phyloP scores from a whole-genome alignment of 2,888 invertebrate genomes.

The Phragmatobia fuliginosa region DNA sequence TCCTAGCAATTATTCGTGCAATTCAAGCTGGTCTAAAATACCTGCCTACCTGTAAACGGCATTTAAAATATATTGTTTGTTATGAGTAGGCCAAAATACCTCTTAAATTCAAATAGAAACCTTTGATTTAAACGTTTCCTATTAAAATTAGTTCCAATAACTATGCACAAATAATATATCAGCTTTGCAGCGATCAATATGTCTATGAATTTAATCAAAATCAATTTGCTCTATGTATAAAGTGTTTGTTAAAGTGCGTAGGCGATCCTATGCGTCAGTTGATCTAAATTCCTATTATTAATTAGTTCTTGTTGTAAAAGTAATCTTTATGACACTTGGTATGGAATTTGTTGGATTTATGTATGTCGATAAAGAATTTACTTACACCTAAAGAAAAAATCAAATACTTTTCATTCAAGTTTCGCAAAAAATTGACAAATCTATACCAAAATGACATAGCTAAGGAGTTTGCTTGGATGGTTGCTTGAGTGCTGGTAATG shows the following conservation, averaged over 20 bases:
- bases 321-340: too few species aligned
- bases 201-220: conserved; percentile 15
- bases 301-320: not conserved
- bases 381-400: too few species aligned
- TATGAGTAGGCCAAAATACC: conserved; percentile 1
- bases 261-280: not conserved
- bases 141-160: conserved; percentile 9
- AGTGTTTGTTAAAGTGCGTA: not conserved
- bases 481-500: too few species aligned
- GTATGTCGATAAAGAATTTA: too few species aligned
- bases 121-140: conserved; percentile 5
- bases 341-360: too few species aligned
- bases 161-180: conserved; percentile 14
- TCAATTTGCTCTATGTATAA: conserved; percentile 22
- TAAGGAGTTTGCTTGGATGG: too few species aligned
- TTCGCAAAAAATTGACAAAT: not conserved
- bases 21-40: not conserved
- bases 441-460: too few species aligned
- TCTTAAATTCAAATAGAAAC: conserved; percentile 2
- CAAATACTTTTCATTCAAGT: not conserved
- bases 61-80: conserved; percentile 21
- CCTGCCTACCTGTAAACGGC: not conserved
- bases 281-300: not conserved
- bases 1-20: not conserved
- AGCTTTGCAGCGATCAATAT: conserved; percentile 6